Evolutionary conservation across 2,113 vertebrate genomes (phyloP).

Genomic region (Antechinus stuartii): DNA sequence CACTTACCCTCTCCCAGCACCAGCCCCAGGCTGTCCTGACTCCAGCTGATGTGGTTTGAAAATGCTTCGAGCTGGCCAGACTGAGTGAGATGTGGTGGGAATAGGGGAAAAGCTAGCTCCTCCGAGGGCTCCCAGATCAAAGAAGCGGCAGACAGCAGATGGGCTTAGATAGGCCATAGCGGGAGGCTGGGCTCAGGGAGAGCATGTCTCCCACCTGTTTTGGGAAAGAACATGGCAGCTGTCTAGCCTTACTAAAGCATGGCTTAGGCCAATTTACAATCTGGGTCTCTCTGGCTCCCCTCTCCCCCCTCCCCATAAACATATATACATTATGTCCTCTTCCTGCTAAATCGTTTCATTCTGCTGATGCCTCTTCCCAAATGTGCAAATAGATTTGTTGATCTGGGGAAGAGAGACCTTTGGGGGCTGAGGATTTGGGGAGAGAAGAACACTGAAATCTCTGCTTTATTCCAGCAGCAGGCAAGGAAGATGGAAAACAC

Average conservation of each 20-base stretch:
- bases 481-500: slow-evolving; percentile 49
- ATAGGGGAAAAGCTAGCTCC: slow-evolving; percentile 40
- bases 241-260: slow-evolving; percentile 12
- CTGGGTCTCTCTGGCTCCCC: slow-evolving; percentile 41
- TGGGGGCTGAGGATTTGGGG: neutral
- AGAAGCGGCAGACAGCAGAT: slow-evolving; percentile 55
- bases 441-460: neutral
- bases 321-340: slow-evolving; percentile 22
- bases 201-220: neutral
- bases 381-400: slow-evolving; percentile 1
- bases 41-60: slow-evolving; percentile 40
- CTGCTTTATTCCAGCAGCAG: slow-evolving; percentile 60
- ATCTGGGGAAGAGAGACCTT: neutral
- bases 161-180: slow-evolving; percentile 16
- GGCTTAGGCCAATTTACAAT: slow-evolving; percentile 42
- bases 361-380: neutral
- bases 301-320: slow-evolving; percentile 19
- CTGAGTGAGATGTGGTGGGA: slow-evolving; percentile 21
- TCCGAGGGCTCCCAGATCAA: slow-evolving; percentile 12
- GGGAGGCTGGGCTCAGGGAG: slow-evolving; percentile 34
- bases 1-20: neutral
- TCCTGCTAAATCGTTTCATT: neutral
- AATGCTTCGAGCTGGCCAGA: slow-evolving; percentile 34
- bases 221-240: neutral
- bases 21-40: slow-evolving; percentile 1